Base-by-base conservation (phyloP, 2,888 invertebrate species). In the Nymphalis urticae region DNA sequence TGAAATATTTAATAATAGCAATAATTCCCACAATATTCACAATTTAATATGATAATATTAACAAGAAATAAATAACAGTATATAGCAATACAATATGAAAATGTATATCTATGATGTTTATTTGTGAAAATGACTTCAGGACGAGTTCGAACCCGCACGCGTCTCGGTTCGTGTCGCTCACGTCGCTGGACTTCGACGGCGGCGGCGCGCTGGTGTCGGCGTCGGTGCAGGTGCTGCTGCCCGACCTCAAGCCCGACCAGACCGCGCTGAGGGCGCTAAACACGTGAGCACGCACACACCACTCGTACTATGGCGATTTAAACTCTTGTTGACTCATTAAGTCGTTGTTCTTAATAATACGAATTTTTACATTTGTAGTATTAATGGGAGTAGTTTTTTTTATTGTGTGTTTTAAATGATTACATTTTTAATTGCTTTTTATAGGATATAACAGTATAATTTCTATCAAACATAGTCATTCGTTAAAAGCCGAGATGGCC, bases 141-240 rank as follows among this genome's bases (percentile, higher is more conserved):
- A 98, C 98, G 0, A 94, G 95, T 56, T 95, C 97, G 79, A 98
- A 98, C 87, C 90, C 95, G 9, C 97, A 97, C 89, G 97, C 98
- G 16, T 97, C 98, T 0, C 95, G 98, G 64, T 97, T 97, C 88
- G 97, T 98, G 2, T 97, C 98, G 77, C 94, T 98, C n/a, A 95
- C 98, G 76, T 97, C 97, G 66, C 88, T 99, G 76, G 98, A 99
- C 86, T 98, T 98, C 86, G 98, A 99, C 90, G 97, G 98, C 80
- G 96, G 97, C 59, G 98, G 98, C 36, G 95, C 96, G 76, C 95
- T 98, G 66, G 97, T 97, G 3, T 97, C 98, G 0, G 97, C 97
- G 0, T 97, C 97, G 1, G 93, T 98, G 47, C 98, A 98, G 93
- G 97, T 89, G 0, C 87, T 98, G 71, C 91, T 98, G 81, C 94